Conservation (phyloP, 2,113 vertebrate species). For the Psammodynastes pulverulentus region DNA sequence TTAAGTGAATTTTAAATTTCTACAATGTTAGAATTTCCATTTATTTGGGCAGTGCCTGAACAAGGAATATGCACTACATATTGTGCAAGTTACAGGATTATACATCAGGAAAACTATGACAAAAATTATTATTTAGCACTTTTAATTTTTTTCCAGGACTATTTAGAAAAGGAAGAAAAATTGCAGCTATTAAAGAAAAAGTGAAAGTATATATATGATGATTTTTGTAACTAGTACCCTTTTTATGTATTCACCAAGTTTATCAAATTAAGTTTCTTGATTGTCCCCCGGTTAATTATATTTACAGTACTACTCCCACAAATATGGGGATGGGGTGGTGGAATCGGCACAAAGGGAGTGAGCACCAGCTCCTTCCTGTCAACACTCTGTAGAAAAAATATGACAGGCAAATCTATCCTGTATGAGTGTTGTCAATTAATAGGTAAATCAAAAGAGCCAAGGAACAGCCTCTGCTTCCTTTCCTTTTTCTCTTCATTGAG, state of each 20-base stretch:
- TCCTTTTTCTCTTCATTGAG: neutral
- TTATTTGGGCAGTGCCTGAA: slow-evolving; percentile 16
- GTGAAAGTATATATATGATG: slow-evolving; percentile 5
- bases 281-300: neutral
- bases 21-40: slow-evolving; percentile 16
- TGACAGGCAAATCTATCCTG: neutral
- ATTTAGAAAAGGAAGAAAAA: neutral
- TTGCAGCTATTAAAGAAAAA: neutral
- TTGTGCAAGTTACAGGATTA: neutral
- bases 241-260: neutral
- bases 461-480: neutral
- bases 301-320: neutral
- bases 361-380: neutral
- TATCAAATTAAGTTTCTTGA: neutral
- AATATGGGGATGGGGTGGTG: too few relatives aligned
- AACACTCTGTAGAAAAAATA: neutral
- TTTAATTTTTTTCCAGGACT: neutral
- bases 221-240: slow-evolving; percentile 17
- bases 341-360: neutral
- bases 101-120: neutral
- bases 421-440: neutral
- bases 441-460: neutral
- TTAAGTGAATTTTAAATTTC: neutral
- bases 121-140: neutral
- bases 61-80: neutral